These are phyloP conservation scores for Parauchenoglanis ngamensis DNA, from an alignment of 2,797 vertebrate species.

Conservation along the genomic window DNA sequence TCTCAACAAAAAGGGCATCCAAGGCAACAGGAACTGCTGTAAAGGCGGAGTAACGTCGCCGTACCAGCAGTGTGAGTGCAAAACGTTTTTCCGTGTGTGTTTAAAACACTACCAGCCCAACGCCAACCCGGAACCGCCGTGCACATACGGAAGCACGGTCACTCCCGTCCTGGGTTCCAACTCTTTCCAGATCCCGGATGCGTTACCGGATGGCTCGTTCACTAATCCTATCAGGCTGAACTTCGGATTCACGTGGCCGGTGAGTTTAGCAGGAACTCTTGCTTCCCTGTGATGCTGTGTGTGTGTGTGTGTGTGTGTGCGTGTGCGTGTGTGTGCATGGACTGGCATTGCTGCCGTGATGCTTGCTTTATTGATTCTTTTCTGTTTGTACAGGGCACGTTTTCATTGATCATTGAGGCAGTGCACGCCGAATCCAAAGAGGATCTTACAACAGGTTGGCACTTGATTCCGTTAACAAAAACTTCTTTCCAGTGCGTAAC, in stretches of 20 bases:
- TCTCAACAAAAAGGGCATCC: slow-evolving; percentile 90
- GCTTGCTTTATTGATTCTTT: slow-evolving; percentile 37
- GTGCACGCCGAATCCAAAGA: slow-evolving; percentile 91
- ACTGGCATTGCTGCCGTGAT: neutral
- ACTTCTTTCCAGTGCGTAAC: neutral
- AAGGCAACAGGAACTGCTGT: slow-evolving; percentile 91
- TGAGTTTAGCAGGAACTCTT: slow-evolving; percentile 69
- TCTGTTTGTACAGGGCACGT: slow-evolving; percentile 83
- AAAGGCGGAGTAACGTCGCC: slow-evolving; percentile 72
- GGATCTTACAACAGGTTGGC: slow-evolving; percentile 89
- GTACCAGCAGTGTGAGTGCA: slow-evolving; percentile 89
- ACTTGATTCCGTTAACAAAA: neutral
- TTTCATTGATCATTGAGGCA: slow-evolving; percentile 96
- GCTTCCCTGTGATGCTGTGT: neutral
- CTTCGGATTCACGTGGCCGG: slow-evolving; percentile 97
- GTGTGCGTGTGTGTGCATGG: too few species aligned
- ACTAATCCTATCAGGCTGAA: slow-evolving; percentile 90
- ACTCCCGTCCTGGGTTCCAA: slow-evolving; percentile 90
- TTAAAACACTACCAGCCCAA: slow-evolving; percentile 97
- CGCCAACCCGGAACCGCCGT: slow-evolving; percentile 93
- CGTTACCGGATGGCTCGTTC: slow-evolving; percentile 84
- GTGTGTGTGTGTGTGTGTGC: too few species aligned
- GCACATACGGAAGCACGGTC: slow-evolving; percentile 90
- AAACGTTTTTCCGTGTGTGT: slow-evolving; percentile 95
- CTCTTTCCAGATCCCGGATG: slow-evolving; percentile 93